Percentiles rank a stretch among this genome's conserved stretches.
Evolutionary conservation across 2,888 invertebrate species (phyloP).

Genomic region (Drosophila prolongata): DNA sequence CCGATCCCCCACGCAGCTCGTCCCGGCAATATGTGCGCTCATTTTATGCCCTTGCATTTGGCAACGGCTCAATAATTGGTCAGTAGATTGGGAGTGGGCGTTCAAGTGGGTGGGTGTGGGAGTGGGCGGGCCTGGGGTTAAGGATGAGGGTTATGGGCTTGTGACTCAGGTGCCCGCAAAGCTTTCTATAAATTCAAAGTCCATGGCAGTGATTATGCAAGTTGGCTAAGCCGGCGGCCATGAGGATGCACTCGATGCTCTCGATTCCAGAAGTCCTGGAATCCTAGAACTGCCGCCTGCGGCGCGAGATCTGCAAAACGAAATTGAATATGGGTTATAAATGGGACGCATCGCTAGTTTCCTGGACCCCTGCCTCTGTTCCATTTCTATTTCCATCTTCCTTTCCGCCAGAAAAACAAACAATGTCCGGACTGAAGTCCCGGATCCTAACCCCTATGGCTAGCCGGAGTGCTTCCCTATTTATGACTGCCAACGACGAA

Average conservation of each 20-base stretch:
- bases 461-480: constrained; percentile 39
- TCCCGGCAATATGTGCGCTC: constrained; percentile 67
- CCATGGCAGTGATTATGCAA: constrained; percentile 73
- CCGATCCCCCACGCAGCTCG: constrained; percentile 37
- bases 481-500: constrained; percentile 38
- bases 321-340: constrained; percentile 76
- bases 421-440: constrained; percentile 34
- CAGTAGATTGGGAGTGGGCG: constrained; percentile 39
- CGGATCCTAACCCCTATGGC: constrained; percentile 43
- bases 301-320: constrained; percentile 59
- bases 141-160: constrained; percentile 2
- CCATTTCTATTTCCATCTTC: constrained; percentile 31
- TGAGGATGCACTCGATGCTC: constrained; percentile 14
- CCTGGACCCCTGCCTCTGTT: constrained; percentile 1
- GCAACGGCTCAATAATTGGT: constrained; percentile 74
- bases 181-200: constrained; percentile 77
- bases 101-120: constrained; percentile 1
- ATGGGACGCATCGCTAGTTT: constrained; percentile 45
- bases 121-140: constrained; percentile 3
- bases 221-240: constrained; percentile 39
- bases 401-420: constrained; percentile 37
- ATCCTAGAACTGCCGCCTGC: constrained; percentile 38
- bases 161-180: constrained; percentile 69
- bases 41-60: constrained; percentile 67
- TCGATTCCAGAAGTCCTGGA: constrained; percentile 8